Evolutionary conservation across 2,888 invertebrate species (phyloP).

Genomic region (Mesorhabditis belari): DNA sequence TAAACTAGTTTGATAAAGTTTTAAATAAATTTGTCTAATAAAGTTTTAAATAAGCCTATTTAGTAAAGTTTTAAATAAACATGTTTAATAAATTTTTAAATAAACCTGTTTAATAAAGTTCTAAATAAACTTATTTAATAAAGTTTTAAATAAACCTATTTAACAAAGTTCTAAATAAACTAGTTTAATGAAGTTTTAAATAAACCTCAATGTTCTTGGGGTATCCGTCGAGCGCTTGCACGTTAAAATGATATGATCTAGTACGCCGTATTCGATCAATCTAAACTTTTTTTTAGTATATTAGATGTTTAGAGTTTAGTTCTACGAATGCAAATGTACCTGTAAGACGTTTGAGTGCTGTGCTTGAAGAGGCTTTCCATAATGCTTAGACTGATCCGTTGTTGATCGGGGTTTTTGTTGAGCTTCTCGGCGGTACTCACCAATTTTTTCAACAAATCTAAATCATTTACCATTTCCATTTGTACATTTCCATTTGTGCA

Average conservation of each 20-base stretch:
- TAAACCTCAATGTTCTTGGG: constrained; percentile 25
- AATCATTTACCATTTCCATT: too few relatives aligned
- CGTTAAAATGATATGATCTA: constrained; percentile 49
- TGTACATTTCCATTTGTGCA: too few relatives aligned
- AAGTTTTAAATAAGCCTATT: too few relatives aligned
- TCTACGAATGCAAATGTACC: constrained; percentile 14
- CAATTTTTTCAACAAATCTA: constrained; percentile 33
- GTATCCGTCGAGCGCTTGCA: constrained; percentile 44
- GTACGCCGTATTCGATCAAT: constrained; percentile 45
- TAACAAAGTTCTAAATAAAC: not conserved
- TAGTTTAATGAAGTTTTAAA: not conserved
- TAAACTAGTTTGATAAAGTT: too few relatives aligned
- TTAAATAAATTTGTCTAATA: too few relatives aligned
- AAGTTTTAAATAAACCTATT: too few relatives aligned
- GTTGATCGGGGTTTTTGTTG: constrained; percentile 48
- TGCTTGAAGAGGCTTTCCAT: constrained; percentile 51
- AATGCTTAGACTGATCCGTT: constrained; percentile 45
- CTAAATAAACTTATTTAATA: too few relatives aligned
- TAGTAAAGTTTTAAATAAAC: too few relatives aligned
- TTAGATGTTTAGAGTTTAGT: not conserved
- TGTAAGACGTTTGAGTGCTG: constrained; percentile 35
- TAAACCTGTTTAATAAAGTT: too few relatives aligned
- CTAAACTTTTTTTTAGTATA: constrained; percentile 14
- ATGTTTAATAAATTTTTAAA: too few relatives aligned
- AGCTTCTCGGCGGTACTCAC: constrained; percentile 39